Base-by-base conservation (phyloP, 2,113 vertebrate genomes). In the Pollachius pollachius region DNA sequence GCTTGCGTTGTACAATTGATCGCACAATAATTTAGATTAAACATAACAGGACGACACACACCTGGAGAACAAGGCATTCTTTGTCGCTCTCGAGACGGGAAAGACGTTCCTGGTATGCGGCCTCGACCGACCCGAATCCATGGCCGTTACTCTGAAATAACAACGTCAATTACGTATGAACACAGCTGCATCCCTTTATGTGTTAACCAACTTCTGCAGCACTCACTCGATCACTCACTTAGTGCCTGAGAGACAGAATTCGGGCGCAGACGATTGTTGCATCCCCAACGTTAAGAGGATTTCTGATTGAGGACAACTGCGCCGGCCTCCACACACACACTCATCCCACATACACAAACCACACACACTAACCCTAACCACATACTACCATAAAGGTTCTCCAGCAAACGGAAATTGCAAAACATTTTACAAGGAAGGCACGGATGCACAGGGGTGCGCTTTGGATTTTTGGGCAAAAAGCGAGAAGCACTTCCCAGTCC, bases 11-110 rank as follows among this genome's bases (percentile, higher is more conserved):
- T 48, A 48, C 12, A 48, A 48, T 48, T 9, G 41, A 48, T 48
- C 12, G 41, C 8, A 13, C 9, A 13, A 48, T 9, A 7, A 48
- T 48, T 48, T 48, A 48, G 9, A 48, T 7, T 13, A 6, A 48
- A 48, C 41, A 48, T 16, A 57, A 57, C 41, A 48, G 54, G n/a
- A 57, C 9, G 4, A 57, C 68, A 90, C 93, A 72, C 87, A 96
- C 97, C 94, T 99, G 97, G 64, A 99, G 93, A 84, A 98, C 92
- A 0, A 98, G 94, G 74, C 96, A 99, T 82, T 99, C 97, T 88
- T 98, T 99, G 90, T 99, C 97, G 30, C 94, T 97, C 90, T 99
- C 97, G 79, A 99, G 88, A 21, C 96, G 94, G 17, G 93, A 92
- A 30, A 99, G 88, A 34, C 96, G 92, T 75, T 99, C 97, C 74